Evolutionary conservation across 2,888 invertebrate genomes (phyloP).

Genomic region (Chaetogeoica ovagalla): DNA sequence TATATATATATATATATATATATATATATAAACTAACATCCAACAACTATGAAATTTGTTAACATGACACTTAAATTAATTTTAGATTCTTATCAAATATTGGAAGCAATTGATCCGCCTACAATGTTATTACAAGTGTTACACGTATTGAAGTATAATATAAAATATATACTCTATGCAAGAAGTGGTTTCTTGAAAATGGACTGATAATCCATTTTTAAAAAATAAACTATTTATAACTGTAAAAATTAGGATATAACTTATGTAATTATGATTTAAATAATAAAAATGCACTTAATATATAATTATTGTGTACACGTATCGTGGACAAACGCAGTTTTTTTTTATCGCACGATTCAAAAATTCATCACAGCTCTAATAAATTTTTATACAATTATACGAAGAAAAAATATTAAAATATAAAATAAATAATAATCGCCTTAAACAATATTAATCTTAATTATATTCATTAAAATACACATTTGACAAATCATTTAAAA

Average conservation of each 20-base stretch:
- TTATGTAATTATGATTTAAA: no score
- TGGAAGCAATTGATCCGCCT: slow-evolving; percentile 17
- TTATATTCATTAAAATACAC: no score
- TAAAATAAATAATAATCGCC: no score
- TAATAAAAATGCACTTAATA: no score
- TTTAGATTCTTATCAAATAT: slow-evolving; percentile 37
- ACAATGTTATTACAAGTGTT: not conserved
- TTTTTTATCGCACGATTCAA: no score
- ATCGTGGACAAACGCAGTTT: no score
- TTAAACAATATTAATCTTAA: no score
- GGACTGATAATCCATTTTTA: not conserved
- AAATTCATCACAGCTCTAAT: no score
- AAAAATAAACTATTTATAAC: slow-evolving; percentile 2
- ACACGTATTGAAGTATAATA: not conserved
- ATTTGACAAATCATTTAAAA: no score
- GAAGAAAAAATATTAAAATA: no score
- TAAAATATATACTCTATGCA: not conserved
- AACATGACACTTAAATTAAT: slow-evolving; percentile 39
- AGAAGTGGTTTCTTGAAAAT: not conserved
- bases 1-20: not conserved
- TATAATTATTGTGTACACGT: no score
- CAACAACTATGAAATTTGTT: slow-evolving; percentile 27
- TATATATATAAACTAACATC: slow-evolving; percentile 6
- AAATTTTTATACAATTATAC: no score
- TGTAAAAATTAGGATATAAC: not conserved